phyloP scores from a whole-genome alignment of 2,888 invertebrate genomes.

The Lasioglossum lativentre region DNA sequence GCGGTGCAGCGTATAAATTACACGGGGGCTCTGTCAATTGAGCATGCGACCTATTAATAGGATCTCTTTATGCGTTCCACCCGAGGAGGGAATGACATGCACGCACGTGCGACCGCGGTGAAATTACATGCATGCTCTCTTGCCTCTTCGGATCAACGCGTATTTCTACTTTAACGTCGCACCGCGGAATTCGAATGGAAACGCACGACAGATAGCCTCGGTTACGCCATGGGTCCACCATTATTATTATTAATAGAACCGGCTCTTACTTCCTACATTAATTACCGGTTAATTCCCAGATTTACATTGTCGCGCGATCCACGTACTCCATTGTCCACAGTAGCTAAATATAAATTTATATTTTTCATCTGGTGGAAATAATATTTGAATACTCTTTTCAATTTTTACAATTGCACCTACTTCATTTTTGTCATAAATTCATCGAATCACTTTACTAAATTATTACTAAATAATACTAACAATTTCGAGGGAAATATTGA shows the following conservation, averaged over 20 bases:
- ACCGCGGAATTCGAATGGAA: constrained; percentile 32
- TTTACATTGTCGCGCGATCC: background rate
- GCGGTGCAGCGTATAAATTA: constrained; percentile 62
- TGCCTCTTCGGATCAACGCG: constrained; percentile 44
- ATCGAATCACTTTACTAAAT: too few species aligned
- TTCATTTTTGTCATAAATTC: too few species aligned
- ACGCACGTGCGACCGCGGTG: constrained; percentile 59
- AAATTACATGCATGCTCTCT: constrained; percentile 57
- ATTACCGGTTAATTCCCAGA: background rate
- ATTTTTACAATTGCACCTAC: too few species aligned
- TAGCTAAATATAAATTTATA: too few species aligned
- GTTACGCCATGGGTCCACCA: constrained; percentile 8
- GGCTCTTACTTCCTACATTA: background rate
- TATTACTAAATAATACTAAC: too few species aligned
- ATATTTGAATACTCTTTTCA: too few species aligned
- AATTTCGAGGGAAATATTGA: too few species aligned
- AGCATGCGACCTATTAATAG: constrained; percentile 67
- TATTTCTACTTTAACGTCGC: constrained; percentile 41
- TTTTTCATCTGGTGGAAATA: too few species aligned
- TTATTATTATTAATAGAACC: constrained; percentile 4
- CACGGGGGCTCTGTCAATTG: constrained; percentile 57
- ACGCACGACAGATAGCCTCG: constrained; percentile 11
- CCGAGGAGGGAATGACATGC: constrained; percentile 52
- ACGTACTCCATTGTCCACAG: background rate
- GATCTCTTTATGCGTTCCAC: constrained; percentile 60